Evolutionary conservation across 1,140 invertebrate genomes (phyloP), one percentile per base, ranked within the genome.

Genomic region (Ctenoplectra terminalis): DNA sequence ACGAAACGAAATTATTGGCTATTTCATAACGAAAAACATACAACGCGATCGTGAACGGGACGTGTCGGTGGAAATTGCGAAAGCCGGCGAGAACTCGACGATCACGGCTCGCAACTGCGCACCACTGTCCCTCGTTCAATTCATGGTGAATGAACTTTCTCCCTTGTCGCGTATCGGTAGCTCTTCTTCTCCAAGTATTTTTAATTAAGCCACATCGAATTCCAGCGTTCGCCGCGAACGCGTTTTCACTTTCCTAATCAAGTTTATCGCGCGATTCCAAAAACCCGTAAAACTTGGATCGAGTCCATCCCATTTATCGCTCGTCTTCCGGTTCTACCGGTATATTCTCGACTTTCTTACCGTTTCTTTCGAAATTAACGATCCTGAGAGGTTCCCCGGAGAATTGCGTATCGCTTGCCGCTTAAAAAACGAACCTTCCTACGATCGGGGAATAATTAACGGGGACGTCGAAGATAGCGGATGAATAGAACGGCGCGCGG

Each of bases 141-240:
- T 52, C 46, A 2, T 31, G 43, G 29, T 80, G 70, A 80, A 80
- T 80, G 77, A 80, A 80, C 77, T 80, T 80, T 80, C 77, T 80
- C 70, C 37, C 34, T 64, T 63, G 58, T 72, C 77, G 54, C 6
- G 46, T 43, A 63, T 52, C 37, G 34, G 37, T 13, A 17, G 7
- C 26, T 34, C 43, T 20, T 48, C 48, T 37, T 17, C 15, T 31
- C 31, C 17, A 9, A 23, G 15, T 34, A 54, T 73, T 50, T n/a
- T 73, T 34, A 54, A 73, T 52, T 58, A 17, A 40, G 23, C 20
- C 23, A 52, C 40, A 17, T 17, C 43, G 26, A 56, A 6, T 54
- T 13, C 34, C 48, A 46, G 34, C 23, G 52, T 40, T 56, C 34
- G 20, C n/a, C 13, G 15, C 17, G 8, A 50, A 7, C 34, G 8